phyloP scores from a whole-genome alignment of 2,888 invertebrate species.

The Drosophila niveifrons region DNA sequence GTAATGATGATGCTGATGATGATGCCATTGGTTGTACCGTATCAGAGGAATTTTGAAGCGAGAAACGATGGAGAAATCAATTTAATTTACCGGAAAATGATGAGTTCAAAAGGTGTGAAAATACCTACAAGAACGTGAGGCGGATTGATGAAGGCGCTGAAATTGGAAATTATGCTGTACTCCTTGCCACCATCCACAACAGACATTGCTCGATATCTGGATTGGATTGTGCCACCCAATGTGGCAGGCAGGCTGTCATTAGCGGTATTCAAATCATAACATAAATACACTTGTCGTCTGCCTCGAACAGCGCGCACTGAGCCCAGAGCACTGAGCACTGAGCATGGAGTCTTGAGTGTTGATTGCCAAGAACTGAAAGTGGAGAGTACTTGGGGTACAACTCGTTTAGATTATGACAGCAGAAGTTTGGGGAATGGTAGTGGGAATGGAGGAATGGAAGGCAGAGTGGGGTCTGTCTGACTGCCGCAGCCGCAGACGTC shows the following conservation, averaged over 20 bases:
- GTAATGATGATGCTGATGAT: constrained; percentile 38
- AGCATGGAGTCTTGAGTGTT: constrained; percentile 12
- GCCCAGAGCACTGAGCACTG: background rate
- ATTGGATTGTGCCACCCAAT: constrained; percentile 44
- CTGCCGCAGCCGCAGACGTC: constrained; percentile 18
- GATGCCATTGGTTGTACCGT: constrained; percentile 9
- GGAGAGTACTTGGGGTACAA: constrained; percentile 32
- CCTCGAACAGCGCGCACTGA: background rate
- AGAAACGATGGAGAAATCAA: constrained; percentile 48
- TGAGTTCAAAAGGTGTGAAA: constrained; percentile 70
- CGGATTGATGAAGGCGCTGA: constrained; percentile 67
- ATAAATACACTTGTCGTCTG: constrained; percentile 84
- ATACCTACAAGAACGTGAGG: constrained; percentile 68
- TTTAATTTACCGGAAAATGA: constrained; percentile 61
- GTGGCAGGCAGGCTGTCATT: constrained; percentile 72
- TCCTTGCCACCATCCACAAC: constrained; percentile 14
- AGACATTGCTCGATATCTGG: background rate
- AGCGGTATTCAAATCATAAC: constrained; percentile 83
- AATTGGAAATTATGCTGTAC: constrained; percentile 16
- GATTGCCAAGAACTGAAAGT: constrained; percentile 26
- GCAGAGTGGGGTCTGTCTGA: constrained; percentile 19
- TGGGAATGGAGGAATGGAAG: constrained; percentile 2
- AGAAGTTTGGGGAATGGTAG: background rate
- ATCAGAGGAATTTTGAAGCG: constrained; percentile 12
- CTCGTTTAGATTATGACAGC: constrained; percentile 57